Evolutionary conservation across 2,797 vertebrate genomes (phyloP).

Genomic region (Pitangus sulphuratus): DNA sequence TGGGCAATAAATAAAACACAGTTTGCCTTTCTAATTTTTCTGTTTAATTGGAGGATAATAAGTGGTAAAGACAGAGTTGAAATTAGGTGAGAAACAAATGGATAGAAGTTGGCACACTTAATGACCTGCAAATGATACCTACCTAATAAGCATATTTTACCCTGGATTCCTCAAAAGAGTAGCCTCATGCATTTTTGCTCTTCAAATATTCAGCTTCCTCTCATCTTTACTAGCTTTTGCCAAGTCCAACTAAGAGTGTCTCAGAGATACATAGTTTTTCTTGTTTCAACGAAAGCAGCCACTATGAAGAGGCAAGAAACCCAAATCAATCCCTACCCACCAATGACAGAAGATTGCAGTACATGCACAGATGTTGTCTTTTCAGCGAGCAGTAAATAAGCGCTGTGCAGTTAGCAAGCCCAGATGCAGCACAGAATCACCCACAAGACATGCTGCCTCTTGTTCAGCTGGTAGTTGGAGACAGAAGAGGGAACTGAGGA

Average conservation of each 20-base stretch:
- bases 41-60: background rate
- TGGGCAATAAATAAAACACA: background rate
- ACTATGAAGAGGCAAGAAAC: background rate
- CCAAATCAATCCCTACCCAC: background rate
- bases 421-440: constrained; percentile 33
- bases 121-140: background rate
- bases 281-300: constrained; percentile 23
- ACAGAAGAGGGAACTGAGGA: background rate
- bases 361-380: constrained; percentile 37
- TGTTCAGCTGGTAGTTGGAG: constrained; percentile 8
- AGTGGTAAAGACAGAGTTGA: background rate
- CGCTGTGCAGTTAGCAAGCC: background rate
- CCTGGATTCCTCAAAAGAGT: background rate
- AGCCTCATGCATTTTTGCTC: background rate
- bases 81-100: background rate
- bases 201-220: background rate
- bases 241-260: background rate
- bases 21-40: background rate
- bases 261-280: background rate
- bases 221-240: background rate
- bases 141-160: background rate
- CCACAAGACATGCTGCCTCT: background rate
- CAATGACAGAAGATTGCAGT: constrained; percentile 1
- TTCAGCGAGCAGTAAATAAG: constrained; percentile 48
- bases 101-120: background rate